Conservation (phyloP, 2,888 invertebrate genomes). For the Anthophora plumipes region DNA sequence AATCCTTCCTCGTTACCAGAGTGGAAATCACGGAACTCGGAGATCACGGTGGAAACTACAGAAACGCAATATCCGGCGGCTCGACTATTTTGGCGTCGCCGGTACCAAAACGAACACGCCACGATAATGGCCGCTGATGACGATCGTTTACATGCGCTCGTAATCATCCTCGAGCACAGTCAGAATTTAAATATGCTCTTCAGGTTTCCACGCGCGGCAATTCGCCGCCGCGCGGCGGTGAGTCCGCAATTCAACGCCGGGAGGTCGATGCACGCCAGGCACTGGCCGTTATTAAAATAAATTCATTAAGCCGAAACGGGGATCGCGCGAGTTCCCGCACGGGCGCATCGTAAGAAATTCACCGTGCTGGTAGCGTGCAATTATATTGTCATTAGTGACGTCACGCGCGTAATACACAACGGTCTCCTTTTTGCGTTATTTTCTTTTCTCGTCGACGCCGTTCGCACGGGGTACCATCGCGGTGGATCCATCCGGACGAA, state of each 20-base stretch:
- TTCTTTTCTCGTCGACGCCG: background rate
- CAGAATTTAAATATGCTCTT: constrained; percentile 69
- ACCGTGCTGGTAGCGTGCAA: constrained; percentile 70
- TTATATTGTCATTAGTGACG: constrained; percentile 80
- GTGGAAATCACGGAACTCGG: background rate
- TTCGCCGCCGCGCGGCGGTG: background rate
- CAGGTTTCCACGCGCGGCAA: constrained; percentile 19
- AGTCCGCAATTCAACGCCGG: constrained; percentile 35
- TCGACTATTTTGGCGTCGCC: constrained; percentile 59
- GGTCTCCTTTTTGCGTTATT: background rate
- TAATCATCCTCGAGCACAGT: constrained; percentile 60
- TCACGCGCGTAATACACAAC: constrained; percentile 59
- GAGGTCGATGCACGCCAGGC: constrained; percentile 64
- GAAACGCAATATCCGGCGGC: constrained; percentile 44
- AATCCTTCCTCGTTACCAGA: too few species aligned
- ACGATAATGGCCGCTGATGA: constrained; percentile 67
- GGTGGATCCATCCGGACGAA: constrained; percentile 30
- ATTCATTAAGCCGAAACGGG: constrained; percentile 73
- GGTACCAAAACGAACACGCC: constrained; percentile 48
- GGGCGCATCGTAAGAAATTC: constrained; percentile 66
- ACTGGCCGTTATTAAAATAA: constrained; percentile 72
- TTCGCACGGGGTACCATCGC: constrained; percentile 27
- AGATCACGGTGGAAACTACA: background rate
- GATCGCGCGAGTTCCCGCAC: constrained; percentile 32
- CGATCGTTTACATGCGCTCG: constrained; percentile 70